Percentiles rank a stretch among this genome's conserved stretches.
These are phyloP conservation scores for Epinephelus cyanopodus DNA, from an alignment of 2,113 vertebrate genomes.

Conservation along the genomic window DNA sequence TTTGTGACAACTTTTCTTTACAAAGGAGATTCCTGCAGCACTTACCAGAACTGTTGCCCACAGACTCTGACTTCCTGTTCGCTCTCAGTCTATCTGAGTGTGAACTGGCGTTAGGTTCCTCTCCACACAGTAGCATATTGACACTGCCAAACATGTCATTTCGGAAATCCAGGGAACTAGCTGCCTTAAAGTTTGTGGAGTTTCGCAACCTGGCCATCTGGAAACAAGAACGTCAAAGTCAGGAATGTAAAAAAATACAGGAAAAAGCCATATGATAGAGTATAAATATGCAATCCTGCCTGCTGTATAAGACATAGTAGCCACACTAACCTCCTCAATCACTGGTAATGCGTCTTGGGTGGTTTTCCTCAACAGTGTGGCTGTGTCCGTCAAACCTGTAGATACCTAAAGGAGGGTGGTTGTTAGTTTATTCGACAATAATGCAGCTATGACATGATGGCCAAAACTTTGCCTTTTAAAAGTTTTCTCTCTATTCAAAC, in stretches of 20 bases:
- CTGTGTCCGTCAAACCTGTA: constrained; percentile 23
- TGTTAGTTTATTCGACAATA: background rate
- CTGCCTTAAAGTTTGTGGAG: constrained; percentile 56
- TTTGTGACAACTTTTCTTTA: constrained; percentile 4
- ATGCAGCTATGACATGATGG: background rate
- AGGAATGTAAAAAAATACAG: background rate
- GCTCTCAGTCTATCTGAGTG: constrained; percentile 10
- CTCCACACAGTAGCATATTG: constrained; percentile 76
- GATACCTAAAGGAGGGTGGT: constrained; percentile 53
- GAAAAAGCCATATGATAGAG: background rate
- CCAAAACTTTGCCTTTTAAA: background rate
- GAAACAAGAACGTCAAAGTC: background rate
- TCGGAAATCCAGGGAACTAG: constrained; percentile 70
- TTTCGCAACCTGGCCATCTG: constrained; percentile 69
- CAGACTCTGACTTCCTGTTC: constrained; percentile 13
- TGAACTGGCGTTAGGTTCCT: constrained; percentile 23
- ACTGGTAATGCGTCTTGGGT: constrained; percentile 55
- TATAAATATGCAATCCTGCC: background rate
- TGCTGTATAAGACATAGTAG: background rate
- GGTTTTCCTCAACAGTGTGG: constrained; percentile 50
- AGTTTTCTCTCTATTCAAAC: background rate
- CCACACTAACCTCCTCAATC: constrained; percentile 71
- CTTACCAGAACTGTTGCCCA: constrained; percentile 75
- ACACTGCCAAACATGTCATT: constrained; percentile 72
- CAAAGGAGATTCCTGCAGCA: constrained; percentile 26